Conservation (phyloP, 2,113 vertebrate species). For the Turdus rufiventris region DNA sequence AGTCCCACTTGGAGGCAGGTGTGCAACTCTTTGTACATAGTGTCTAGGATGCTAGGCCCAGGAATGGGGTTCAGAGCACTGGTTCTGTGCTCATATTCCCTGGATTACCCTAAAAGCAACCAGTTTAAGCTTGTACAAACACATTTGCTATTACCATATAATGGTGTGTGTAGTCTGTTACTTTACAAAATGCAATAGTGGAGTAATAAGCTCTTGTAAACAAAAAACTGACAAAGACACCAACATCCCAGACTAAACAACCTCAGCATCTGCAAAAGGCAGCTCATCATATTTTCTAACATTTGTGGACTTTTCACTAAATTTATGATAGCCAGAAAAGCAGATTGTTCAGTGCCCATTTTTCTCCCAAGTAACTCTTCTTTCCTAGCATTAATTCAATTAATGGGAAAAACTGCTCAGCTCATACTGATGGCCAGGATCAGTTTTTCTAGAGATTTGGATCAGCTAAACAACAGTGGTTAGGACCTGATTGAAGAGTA, state of each 20-base stretch:
- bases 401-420: neutral
- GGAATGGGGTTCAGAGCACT: neutral
- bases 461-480: neutral
- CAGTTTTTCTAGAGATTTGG: neutral
- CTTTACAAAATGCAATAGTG: neutral
- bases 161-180: neutral
- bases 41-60: neutral
- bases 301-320: neutral
- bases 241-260: neutral
- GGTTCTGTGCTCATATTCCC: neutral
- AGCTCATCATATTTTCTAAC: neutral
- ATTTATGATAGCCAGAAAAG: neutral
- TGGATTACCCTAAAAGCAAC: neutral
- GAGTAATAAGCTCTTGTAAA: neutral
- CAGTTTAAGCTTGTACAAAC: neutral
- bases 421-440: neutral
- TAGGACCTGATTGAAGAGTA: neutral
- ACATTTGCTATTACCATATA: neutral
- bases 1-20: neutral
- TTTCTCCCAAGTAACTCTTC: neutral
- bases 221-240: neutral
- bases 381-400: neutral
- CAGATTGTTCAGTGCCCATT: neutral
- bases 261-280: neutral
- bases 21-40: neutral